Conservation (phyloP, 2,888 invertebrate species). For the Smittia aterrima region DNA sequence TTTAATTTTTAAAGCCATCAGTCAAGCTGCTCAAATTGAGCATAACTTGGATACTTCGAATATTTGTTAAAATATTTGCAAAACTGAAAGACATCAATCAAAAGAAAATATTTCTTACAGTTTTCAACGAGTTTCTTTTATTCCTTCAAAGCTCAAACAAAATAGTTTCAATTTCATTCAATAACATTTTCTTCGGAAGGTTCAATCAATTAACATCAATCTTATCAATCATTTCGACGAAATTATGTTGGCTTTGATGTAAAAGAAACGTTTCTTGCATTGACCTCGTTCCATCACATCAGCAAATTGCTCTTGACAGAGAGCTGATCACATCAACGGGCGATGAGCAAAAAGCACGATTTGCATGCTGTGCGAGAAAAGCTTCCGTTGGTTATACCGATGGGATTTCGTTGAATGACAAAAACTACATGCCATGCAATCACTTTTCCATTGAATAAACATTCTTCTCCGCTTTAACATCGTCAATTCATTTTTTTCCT, state of each 20-base stretch:
- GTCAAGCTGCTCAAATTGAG: too few species aligned
- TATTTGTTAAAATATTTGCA: too few species aligned
- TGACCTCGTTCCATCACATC: not conserved
- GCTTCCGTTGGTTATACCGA: not conserved
- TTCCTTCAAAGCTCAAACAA: too few species aligned
- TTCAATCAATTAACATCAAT: not conserved
- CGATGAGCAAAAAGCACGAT: not conserved
- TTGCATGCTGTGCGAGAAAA: not conserved
- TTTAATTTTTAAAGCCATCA: too few species aligned
- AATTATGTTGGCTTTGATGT: not conserved
- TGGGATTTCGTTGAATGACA: not conserved
- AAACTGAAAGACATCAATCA: too few species aligned
- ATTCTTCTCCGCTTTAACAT: not conserved
- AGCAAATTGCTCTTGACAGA: not conserved
- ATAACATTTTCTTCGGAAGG: not conserved
- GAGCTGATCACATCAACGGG: not conserved
- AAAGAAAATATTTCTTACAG: too few species aligned
- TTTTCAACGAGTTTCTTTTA: too few species aligned
- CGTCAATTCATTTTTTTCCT: not conserved
- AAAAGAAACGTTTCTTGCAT: too few species aligned
- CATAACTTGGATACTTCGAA: too few species aligned
- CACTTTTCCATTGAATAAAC: conserved; percentile 2
- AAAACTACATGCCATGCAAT: not conserved
- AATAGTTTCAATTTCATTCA: too few species aligned
- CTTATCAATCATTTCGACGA: not conserved